Evolutionary conservation across 2,113 vertebrate species (phyloP).

Genomic region (Oncorhynchus keta): DNA sequence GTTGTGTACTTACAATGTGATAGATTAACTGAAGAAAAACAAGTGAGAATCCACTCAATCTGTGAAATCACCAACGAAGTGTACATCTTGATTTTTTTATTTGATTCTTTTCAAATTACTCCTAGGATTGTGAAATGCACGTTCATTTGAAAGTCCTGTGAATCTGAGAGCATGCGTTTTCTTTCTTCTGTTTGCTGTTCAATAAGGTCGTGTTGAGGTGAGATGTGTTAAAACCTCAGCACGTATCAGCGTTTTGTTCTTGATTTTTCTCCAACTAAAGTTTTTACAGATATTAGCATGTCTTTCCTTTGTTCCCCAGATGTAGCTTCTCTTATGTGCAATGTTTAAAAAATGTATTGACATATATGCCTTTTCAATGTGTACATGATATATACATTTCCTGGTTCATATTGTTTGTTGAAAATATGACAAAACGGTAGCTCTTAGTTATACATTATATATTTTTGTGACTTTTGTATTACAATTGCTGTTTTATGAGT

Average conservation of each 20-base stretch:
- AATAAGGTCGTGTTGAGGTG: background rate
- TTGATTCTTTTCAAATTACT: conserved; percentile 29
- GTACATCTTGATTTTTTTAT: conserved; percentile 5
- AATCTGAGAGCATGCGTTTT: conserved; percentile 71
- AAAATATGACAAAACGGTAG: conserved; percentile 74
- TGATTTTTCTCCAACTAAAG: background rate
- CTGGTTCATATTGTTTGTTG: conserved; percentile 85
- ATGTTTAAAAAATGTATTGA: conserved; percentile 68
- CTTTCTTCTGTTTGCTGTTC: conserved; percentile 56
- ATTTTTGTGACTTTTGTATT: conserved; percentile 96
- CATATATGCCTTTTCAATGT: conserved; percentile 81
- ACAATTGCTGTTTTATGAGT: conserved; percentile 90
- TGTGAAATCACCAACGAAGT: conserved; percentile 54
- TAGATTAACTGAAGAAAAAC: conserved; percentile 46
- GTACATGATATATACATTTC: conserved; percentile 83
- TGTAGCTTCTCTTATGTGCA: conserved; percentile 70
- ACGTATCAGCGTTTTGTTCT: conserved; percentile 19
- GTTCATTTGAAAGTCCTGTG: conserved; percentile 56
- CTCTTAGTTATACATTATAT: conserved; percentile 82
- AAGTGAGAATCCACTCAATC: conserved; percentile 38
- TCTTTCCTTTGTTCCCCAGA: conserved; percentile 71
- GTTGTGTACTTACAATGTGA: conserved; percentile 44
- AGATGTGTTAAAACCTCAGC: conserved; percentile 21
- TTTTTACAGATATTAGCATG: conserved; percentile 83
- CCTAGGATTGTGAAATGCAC: conserved; percentile 42